A percentile compares a stretch with the other conserved stretches of the same genome.
These are phyloP conservation scores for Mycetomoellerius zeteki DNA, from an alignment of 1,140 invertebrate genomes.

Conservation along the genomic window DNA sequence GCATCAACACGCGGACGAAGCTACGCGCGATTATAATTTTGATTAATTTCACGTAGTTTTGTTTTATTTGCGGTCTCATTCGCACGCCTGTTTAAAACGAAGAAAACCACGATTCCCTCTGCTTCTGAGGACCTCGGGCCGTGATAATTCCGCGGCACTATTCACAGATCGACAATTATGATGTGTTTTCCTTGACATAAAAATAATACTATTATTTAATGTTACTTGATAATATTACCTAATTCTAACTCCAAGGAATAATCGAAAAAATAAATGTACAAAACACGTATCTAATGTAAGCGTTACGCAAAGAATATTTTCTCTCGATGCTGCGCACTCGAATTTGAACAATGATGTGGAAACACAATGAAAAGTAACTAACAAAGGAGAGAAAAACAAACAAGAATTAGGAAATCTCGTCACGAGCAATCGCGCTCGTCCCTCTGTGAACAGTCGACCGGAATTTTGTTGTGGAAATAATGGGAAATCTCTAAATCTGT, in stretches of 20 bases:
- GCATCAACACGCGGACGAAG: conserved; percentile 57
- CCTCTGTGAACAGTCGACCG: conserved; percentile 30
- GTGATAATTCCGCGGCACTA: not conserved
- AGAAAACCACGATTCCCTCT: not conserved
- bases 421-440: not conserved
- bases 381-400: not conserved
- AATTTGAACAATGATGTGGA: conserved; percentile 30
- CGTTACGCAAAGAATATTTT: not conserved
- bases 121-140: not conserved
- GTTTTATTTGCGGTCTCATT: conserved; percentile 33
- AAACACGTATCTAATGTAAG: not conserved
- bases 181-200: no score
- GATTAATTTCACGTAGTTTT: conserved; percentile 42
- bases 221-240: not conserved
- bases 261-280: conserved; percentile 35
- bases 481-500: conserved; percentile 29
- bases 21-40: conserved; percentile 43
- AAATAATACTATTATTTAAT: not conserved
- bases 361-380: not conserved
- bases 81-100: not conserved
- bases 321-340: not conserved
- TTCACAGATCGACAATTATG: conserved; percentile 26
- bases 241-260: not conserved
- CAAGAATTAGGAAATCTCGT: not conserved
- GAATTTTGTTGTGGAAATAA: conserved; percentile 19